Evolutionary conservation across 2,797 vertebrate genomes (phyloP).

Genomic region (Ciconia nigra): DNA sequence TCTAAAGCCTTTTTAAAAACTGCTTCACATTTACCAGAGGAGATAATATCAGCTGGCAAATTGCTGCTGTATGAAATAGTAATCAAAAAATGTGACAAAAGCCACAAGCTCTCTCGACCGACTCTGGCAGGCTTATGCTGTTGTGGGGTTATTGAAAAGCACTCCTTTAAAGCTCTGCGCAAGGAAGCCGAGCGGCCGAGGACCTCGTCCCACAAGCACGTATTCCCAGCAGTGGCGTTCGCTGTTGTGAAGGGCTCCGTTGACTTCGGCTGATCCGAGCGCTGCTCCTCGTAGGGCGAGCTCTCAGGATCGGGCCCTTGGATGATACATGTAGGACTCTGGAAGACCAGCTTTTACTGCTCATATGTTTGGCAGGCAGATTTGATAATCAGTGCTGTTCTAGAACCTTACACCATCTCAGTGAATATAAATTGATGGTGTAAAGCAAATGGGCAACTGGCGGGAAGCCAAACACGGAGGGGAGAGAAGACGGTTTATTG

Average conservation of each 20-base stretch:
- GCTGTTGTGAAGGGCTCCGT: not conserved
- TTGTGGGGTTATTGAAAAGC: not conserved
- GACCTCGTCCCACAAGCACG: not conserved
- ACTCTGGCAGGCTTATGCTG: not conserved
- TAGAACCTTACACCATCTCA: slow-evolving; percentile 90
- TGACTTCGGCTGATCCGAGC: slow-evolving; percentile 63
- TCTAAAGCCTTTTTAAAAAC: slow-evolving; percentile 8
- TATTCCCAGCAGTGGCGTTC: not conserved
- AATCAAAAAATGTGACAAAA: slow-evolving; percentile 13
- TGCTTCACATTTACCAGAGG: not conserved
- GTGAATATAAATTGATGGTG: slow-evolving; percentile 93
- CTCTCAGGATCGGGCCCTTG: slow-evolving; percentile 39
- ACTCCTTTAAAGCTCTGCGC: not conserved
- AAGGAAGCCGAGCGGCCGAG: not conserved
- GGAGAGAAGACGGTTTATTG: slow-evolving; percentile 84
- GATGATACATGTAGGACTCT: slow-evolving; percentile 78
- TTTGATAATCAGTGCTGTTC: slow-evolving; percentile 84
- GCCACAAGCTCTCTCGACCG: not conserved
- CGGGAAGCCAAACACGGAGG: slow-evolving; percentile 79
- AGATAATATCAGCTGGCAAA: slow-evolving; percentile 17
- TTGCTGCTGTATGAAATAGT: not conserved
- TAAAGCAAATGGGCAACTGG: slow-evolving; percentile 90
- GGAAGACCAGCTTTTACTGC: slow-evolving; percentile 76
- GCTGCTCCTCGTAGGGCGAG: not conserved
- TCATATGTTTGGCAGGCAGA: slow-evolving; percentile 85